Evolutionary conservation across 2,797 vertebrate species (phyloP), one percentile per base, ranked within the genome.

Genomic region (Sebastes cheni): DNA sequence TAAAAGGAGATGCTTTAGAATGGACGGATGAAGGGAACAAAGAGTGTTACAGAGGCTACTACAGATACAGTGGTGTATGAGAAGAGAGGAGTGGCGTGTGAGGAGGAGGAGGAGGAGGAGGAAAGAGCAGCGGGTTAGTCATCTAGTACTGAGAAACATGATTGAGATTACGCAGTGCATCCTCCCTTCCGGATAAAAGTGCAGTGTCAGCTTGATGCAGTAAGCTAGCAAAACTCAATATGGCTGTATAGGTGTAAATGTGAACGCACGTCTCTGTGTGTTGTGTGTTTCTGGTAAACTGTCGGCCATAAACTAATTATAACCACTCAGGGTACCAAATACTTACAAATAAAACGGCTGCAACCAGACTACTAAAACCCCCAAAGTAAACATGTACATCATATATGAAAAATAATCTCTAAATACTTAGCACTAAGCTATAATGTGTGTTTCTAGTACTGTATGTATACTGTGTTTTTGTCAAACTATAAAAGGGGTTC

Each of bases 131-230:
- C 2, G 27, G 72, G 79, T 86, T 85, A 86, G 84, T 87, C 66
- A 79, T 74, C 78, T 32, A 52, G 66, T 70, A 50, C 79, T 77
- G 78, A 83, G 76, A 64, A 86, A 76, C 83, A 81, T 80, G 70
- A 83, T 27, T 60, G 79, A 88, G 79, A 89, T 83, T 86, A 91
- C 88, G 79, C 79, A 83, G 71, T 66, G 80, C 56, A 84, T 85
- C 82, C 65, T 72, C 79, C 77, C 84, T 76, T 81, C 75, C 29
- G n/a, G 69, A 66, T 50, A 87, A 88, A 90, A 87, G 72, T 84
- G 87, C 83, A 72, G 80, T 8, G 82, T 68, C 75, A 88, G 85
- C 87, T 75, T 13, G 16, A 88, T 68, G 79, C 46, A 67, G 71
- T 29, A 22, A 69, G 52, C 6, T 22, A 75, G 56, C 22, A 16